Evolutionary conservation across 1,140 invertebrate genomes (phyloP).

Genomic region (Palaemon carinicauda): DNA sequence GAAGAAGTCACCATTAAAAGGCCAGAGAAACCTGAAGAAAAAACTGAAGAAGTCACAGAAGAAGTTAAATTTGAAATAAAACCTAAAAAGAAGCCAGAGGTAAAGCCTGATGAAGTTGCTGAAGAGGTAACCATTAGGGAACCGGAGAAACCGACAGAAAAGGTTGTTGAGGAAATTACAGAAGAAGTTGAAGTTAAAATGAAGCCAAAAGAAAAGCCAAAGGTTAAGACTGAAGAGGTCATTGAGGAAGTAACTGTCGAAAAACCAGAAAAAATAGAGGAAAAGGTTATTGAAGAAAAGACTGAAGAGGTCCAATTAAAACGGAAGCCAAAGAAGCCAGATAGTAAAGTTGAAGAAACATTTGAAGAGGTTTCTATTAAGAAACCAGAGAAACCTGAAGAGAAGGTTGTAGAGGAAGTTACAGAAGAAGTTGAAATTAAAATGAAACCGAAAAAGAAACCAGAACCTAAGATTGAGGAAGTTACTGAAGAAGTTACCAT

Average conservation of each 20-base stretch:
- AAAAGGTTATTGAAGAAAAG: slow-evolving; percentile 10
- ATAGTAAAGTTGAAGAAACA: slow-evolving; percentile 61
- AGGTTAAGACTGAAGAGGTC: slow-evolving; percentile 17
- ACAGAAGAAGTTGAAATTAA: slow-evolving; percentile 31
- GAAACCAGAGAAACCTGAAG: neutral
- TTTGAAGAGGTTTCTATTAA: slow-evolving; percentile 17
- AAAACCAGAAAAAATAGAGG: slow-evolving; percentile 11
- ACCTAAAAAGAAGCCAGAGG: slow-evolving; percentile 45
- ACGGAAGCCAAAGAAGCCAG: slow-evolving; percentile 35
- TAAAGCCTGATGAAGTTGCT: slow-evolving; percentile 61
- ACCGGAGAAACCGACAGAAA: neutral
- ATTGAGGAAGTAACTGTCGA: slow-evolving; percentile 28
- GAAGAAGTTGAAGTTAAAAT: slow-evolving; percentile 48
- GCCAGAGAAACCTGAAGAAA: neutral
- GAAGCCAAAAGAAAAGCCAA: slow-evolving; percentile 44
- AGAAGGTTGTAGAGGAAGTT: slow-evolving; percentile 25
- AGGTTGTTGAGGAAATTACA: slow-evolving; percentile 37
- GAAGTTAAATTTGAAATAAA: slow-evolving; percentile 19
- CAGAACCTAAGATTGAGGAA: slow-evolving; percentile 57
- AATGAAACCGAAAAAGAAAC: slow-evolving; percentile 18
- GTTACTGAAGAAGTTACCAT: slow-evolving; percentile 2
- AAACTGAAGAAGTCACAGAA: slow-evolving; percentile 26
- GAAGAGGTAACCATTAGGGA: slow-evolving; percentile 4
- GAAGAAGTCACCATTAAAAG: slow-evolving; percentile 29
- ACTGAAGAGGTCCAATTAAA: slow-evolving; percentile 27